These are phyloP conservation scores for Acrobasis repandana DNA, from an alignment of 2,888 invertebrate species.

Conservation along the genomic window DNA sequence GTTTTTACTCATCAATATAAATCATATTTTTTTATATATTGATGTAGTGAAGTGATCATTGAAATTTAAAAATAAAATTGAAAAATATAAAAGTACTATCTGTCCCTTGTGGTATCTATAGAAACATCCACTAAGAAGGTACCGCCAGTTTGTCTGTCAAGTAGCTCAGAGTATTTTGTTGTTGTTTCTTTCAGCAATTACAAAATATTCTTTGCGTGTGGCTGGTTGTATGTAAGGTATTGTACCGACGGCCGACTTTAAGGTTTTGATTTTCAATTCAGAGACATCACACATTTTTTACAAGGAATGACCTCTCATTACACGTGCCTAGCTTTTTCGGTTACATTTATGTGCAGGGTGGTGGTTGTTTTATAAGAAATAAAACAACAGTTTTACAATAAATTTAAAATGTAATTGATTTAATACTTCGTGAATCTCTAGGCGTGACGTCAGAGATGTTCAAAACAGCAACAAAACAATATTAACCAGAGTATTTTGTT, in stretches of 20 bases:
- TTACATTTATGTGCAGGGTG: constrained; percentile 38
- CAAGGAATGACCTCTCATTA: constrained; percentile 69
- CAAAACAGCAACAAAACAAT: too few species aligned
- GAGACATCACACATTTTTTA: constrained; percentile 69
- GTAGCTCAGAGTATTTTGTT: constrained; percentile 80
- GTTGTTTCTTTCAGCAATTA: constrained; percentile 87
- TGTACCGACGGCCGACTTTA: constrained; percentile 71
- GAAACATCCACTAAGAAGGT: constrained; percentile 19
- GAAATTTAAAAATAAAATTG: too few species aligned
- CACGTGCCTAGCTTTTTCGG: constrained; percentile 46
- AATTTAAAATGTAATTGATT: too few species aligned
- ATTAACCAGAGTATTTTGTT: too few species aligned
- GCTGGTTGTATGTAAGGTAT: constrained; percentile 93
- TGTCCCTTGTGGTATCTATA: not conserved
- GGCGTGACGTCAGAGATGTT: too few species aligned
- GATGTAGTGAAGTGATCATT: too few species aligned
- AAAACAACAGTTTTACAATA: too few species aligned
- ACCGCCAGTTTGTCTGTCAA: constrained; percentile 36
- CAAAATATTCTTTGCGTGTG: constrained; percentile 93
- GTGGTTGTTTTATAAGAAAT: constrained; percentile 31
- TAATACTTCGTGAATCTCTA: too few species aligned
- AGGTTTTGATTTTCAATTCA: constrained; percentile 71
- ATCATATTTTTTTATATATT: too few species aligned
- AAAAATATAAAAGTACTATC: too few species aligned
- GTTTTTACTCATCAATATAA: too few species aligned